phyloP scores from a whole-genome alignment of 2,797 vertebrate genomes.

The Cynodonichthys magdalenae region DNA sequence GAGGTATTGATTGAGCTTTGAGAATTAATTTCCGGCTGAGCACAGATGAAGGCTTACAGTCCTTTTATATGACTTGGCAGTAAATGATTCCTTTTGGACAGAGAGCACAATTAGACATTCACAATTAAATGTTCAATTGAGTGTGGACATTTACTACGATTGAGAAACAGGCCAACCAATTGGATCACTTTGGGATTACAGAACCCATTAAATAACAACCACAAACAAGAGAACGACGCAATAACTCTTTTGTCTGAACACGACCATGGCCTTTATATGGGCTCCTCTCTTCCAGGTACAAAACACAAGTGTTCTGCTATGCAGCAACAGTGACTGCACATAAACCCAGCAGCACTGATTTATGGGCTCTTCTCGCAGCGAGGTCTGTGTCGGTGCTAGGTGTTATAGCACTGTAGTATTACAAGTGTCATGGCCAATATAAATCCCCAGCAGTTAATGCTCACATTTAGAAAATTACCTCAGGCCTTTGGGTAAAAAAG shows the following conservation, averaged over 20 bases:
- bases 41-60: conserved; percentile 44
- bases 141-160: conserved; percentile 49
- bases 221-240: conserved; percentile 42
- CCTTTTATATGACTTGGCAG: conserved; percentile 50
- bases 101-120: conserved; percentile 56
- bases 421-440: conserved; percentile 72
- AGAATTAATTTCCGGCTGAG: conserved; percentile 55
- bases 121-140: conserved; percentile 66
- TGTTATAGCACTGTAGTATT: conserved; percentile 70
- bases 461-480: conserved; percentile 74
- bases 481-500: conserved; percentile 54
- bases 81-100: conserved; percentile 57
- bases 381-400: conserved; percentile 68
- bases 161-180: conserved; percentile 39
- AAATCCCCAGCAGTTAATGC: conserved; percentile 70
- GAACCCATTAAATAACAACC: conserved; percentile 44
- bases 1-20: conserved; percentile 50
- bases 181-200: conserved; percentile 24
- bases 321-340: conserved; percentile 60
- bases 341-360: conserved; percentile 70
- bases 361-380: conserved; percentile 51
- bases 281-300: conserved; percentile 39
- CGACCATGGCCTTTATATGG: conserved; percentile 54
- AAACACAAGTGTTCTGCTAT: conserved; percentile 56
- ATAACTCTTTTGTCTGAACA: conserved; percentile 53